Percentiles rank a stretch among this genome's conserved stretches.
Conservation (phyloP, 2,797 vertebrate species). For the Apogon hyalosoma region DNA sequence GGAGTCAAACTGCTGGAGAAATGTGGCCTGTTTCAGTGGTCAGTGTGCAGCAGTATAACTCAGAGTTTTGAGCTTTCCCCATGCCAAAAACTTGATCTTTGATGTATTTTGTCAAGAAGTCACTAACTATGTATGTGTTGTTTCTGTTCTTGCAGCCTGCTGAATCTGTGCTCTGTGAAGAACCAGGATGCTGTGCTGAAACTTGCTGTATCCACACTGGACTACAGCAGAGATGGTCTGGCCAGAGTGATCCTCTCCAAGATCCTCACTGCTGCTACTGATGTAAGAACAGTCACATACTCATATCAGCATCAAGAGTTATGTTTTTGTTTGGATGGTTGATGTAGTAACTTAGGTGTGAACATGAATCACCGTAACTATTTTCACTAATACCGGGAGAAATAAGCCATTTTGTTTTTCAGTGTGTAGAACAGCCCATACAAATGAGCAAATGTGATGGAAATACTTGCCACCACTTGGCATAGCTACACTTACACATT, state of each 20-base stretch:
- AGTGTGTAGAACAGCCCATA: too few species aligned
- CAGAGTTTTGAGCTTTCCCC: neutral
- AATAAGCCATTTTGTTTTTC: too few species aligned
- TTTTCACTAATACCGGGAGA: too few species aligned
- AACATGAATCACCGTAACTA: too few species aligned
- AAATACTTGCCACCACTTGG: too few species aligned
- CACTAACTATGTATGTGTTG: neutral
- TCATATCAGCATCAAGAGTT: neutral
- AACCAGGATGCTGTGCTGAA: constrained; percentile 98
- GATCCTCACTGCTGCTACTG: constrained; percentile 95
- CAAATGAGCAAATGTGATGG: too few species aligned
- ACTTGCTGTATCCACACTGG: constrained; percentile 95
- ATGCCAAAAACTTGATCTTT: neutral
- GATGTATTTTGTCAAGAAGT: neutral
- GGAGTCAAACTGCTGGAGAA: constrained; percentile 99
- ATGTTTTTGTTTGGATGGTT: too few species aligned
- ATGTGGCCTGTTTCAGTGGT: constrained; percentile 99
- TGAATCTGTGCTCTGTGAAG: constrained; percentile 97
- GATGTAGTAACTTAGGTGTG: too few species aligned
- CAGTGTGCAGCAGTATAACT: constrained; percentile 58
- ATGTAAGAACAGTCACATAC: constrained; percentile 84
- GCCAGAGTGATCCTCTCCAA: constrained; percentile 98
- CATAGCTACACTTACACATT: too few species aligned
- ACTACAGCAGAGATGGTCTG: constrained; percentile 97
- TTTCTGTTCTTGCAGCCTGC: constrained; percentile 85